Percentiles rank a stretch among this genome's conserved stretches.
phyloP scores from a whole-genome alignment of 2,113 vertebrate genomes.

The Hippocampus barbouri region DNA sequence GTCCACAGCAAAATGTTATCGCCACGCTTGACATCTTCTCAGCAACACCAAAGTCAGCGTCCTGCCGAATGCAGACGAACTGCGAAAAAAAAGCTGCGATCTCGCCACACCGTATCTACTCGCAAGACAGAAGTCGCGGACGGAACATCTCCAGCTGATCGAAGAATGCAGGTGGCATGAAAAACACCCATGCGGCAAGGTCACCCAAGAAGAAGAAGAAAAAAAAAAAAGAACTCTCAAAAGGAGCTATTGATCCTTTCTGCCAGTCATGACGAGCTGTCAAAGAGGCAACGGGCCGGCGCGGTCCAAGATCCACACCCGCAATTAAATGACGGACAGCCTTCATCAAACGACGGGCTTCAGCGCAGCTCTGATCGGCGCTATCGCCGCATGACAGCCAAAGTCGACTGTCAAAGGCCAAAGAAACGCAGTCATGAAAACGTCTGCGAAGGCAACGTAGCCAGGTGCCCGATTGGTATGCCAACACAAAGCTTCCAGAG shows the following conservation, averaged over 20 bases:
- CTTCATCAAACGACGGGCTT: not conserved
- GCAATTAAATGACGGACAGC: conserved; percentile 32
- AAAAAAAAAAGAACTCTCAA: not conserved
- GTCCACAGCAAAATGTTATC: no score
- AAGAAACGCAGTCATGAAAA: not conserved
- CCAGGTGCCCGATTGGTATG: no score
- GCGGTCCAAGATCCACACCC: conserved; percentile 16
- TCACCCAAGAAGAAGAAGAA: conserved; percentile 7
- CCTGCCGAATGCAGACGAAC: no score
- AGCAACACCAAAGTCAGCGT: no score
- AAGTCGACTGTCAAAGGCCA: not conserved
- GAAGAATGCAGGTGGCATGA: not conserved
- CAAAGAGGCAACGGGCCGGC: conserved; percentile 16
- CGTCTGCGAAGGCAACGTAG: not conserved
- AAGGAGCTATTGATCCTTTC: conserved; percentile 35
- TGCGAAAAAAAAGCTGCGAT: no score
- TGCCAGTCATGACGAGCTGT: conserved; percentile 28
- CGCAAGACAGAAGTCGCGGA: not conserved
- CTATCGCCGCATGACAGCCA: no score
- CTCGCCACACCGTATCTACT: no score
- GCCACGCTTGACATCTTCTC: no score
- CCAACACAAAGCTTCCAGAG: not conserved
- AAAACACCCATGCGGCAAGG: conserved; percentile 26
- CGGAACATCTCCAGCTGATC: no score
- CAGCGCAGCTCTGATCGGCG: not conserved